Percentiles rank a stretch among this genome's conserved stretches.
Evolutionary conservation across 1,140 invertebrate genomes (phyloP).

Genomic region (Rhyacophila brunnea): DNA sequence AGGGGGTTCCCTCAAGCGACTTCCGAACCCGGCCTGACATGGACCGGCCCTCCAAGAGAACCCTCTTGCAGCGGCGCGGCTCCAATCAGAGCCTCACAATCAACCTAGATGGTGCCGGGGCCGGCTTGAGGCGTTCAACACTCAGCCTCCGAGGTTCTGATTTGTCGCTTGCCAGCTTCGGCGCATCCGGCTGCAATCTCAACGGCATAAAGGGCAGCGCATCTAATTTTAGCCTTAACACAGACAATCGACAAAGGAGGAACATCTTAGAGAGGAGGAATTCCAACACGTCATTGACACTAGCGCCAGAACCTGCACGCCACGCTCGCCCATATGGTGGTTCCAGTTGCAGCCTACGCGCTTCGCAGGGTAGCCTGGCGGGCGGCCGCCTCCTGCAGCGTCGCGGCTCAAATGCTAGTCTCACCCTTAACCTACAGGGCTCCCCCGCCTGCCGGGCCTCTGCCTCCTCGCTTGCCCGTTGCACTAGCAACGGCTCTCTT

Average conservation of each 20-base stretch:
- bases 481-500: slow-evolving; percentile 55
- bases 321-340: slow-evolving; percentile 22
- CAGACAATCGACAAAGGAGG: slow-evolving; percentile 54
- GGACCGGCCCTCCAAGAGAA: slow-evolving; percentile 48
- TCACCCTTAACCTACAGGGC: slow-evolving; percentile 65
- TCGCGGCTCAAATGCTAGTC: slow-evolving; percentile 84
- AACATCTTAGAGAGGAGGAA: slow-evolving; percentile 74
- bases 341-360: slow-evolving; percentile 31
- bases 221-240: slow-evolving; percentile 52
- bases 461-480: slow-evolving; percentile 51
- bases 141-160: slow-evolving; percentile 48
- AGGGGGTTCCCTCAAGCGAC: slow-evolving; percentile 64
- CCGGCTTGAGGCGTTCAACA: slow-evolving; percentile 34
- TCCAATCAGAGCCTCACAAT: slow-evolving; percentile 40
- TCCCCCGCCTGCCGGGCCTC: slow-evolving; percentile 50
- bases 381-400: slow-evolving; percentile 64
- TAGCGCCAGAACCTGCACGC: slow-evolving; percentile 48
- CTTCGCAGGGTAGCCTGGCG: slow-evolving; percentile 32
- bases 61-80: slow-evolving; percentile 40
- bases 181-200: slow-evolving; percentile 49
- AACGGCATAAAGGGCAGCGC: slow-evolving; percentile 48
- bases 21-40: slow-evolving; percentile 50
- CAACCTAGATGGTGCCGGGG: slow-evolving; percentile 28
- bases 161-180: slow-evolving; percentile 49
- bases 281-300: slow-evolving; percentile 83